phyloP scores from a whole-genome alignment of 2,797 vertebrate species.

The Silurus lanzhouensis region DNA sequence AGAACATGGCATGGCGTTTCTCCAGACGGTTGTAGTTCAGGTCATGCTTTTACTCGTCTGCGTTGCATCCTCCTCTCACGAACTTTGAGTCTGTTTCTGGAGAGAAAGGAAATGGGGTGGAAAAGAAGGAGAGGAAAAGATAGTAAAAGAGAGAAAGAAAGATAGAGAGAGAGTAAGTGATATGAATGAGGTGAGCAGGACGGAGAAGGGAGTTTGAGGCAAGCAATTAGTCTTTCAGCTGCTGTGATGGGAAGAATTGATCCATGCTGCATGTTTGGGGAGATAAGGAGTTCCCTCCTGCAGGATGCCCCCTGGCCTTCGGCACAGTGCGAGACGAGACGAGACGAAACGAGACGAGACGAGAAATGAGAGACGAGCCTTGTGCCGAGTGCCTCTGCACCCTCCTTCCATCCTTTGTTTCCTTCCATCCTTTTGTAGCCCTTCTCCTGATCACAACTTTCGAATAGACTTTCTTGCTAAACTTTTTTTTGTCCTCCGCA shows the following conservation, averaged over 20 bases:
- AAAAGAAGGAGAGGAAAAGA: slow-evolving; percentile 34
- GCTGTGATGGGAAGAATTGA: slow-evolving; percentile 78
- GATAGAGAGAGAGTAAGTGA: slow-evolving; percentile 23
- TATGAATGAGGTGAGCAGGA: slow-evolving; percentile 46
- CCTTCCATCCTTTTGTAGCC: slow-evolving; percentile 36
- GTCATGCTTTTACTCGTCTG: neutral
- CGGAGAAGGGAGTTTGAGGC: slow-evolving; percentile 58
- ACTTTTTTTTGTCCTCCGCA: neutral
- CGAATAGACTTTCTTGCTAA: slow-evolving; percentile 43
- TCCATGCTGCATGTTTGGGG: slow-evolving; percentile 76
- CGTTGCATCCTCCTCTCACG: neutral
- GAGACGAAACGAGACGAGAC: slow-evolving; percentile 26
- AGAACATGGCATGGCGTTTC: no score
- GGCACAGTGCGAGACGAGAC: slow-evolving; percentile 41
- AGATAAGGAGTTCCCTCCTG: slow-evolving; percentile 79
- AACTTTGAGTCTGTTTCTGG: neutral
- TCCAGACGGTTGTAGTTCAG: neutral
- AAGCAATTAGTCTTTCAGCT: slow-evolving; percentile 65
- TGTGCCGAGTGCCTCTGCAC: slow-evolving; percentile 36
- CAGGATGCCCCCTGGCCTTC: slow-evolving; percentile 60
- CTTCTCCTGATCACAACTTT: slow-evolving; percentile 42
- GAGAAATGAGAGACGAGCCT: slow-evolving; percentile 34
- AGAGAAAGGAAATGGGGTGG: neutral
- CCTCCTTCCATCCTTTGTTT: slow-evolving; percentile 8
- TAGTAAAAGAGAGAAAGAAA: neutral